Percentiles rank a stretch among this genome's conserved stretches.
phyloP scores from a whole-genome alignment of 2,888 invertebrate species.

The Drosophila meridionalis region DNA sequence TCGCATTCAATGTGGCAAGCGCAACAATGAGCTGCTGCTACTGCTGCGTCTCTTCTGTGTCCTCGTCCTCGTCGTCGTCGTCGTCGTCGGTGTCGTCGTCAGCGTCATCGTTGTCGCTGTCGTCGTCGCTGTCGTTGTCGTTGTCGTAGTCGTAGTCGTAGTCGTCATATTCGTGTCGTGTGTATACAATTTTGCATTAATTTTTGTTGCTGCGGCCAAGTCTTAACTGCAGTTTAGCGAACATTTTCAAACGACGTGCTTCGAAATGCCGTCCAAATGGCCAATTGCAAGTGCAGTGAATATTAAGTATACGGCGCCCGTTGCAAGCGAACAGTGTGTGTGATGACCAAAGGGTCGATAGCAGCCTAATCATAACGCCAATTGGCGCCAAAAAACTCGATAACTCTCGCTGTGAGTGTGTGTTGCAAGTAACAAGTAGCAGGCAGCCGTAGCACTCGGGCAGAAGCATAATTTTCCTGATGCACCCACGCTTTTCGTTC shows the following conservation, averaged over 20 bases:
- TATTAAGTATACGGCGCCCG: conserved; percentile 52
- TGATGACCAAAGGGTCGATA: conserved; percentile 8
- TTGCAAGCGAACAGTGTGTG: conserved; percentile 35
- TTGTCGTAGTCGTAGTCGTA: conserved; percentile 29
- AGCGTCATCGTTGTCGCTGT: conserved; percentile 9
- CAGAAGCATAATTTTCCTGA: conserved; percentile 38
- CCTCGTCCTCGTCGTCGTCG: conserved; percentile 21
- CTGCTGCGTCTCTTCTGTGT: conserved; percentile 35
- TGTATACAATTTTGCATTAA: conserved; percentile 79
- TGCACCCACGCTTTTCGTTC: conserved; percentile 4
- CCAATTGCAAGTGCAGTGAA: conserved; percentile 54
- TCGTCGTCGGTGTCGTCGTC: not conserved
- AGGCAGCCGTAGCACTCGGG: conserved; percentile 33
- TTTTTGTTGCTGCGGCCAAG: conserved; percentile 73
- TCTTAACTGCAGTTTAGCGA: conserved; percentile 75
- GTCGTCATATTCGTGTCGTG: conserved; percentile 65
- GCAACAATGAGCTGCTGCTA: conserved; percentile 77
- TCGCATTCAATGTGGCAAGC: conserved; percentile 82
- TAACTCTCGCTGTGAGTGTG: conserved; percentile 23
- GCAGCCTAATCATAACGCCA: conserved; percentile 44
- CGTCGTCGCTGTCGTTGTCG: conserved; percentile 22
- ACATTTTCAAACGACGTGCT: conserved; percentile 65
- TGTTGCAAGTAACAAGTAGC: conserved; percentile 78
- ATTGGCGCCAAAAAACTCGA: conserved; percentile 72
- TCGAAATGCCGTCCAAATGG: conserved; percentile 58